Percentiles rank a stretch among this genome's conserved stretches.
Evolutionary conservation across 2,888 invertebrate species (phyloP).

Genomic region (Hyposoter didymator): DNA sequence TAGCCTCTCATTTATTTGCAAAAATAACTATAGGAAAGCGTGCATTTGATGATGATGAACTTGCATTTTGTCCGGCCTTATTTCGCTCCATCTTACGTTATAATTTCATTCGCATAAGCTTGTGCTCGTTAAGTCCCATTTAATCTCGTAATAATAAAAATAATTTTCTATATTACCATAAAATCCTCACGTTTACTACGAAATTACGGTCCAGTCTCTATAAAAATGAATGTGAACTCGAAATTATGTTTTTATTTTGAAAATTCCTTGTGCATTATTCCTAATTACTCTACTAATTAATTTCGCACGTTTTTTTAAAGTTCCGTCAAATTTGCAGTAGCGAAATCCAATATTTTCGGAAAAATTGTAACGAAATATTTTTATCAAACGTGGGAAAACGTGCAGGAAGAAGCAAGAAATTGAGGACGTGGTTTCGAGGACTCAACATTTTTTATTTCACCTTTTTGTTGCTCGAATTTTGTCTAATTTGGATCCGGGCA

Average conservation of each 20-base stretch:
- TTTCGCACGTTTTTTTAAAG: no score
- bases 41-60: slow-evolving; percentile 83
- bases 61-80: slow-evolving; percentile 67
- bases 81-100: slow-evolving; percentile 68
- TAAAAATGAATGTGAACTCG: neutral
- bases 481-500: neutral
- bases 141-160: slow-evolving; percentile 73
- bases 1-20: slow-evolving; percentile 3
- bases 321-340: no score
- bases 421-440: neutral
- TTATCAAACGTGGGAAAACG: neutral
- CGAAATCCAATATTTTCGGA: no score
- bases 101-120: slow-evolving; percentile 74
- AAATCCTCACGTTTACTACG: neutral
- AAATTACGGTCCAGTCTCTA: neutral
- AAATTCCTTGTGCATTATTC: neutral
- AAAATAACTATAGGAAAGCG: slow-evolving; percentile 59
- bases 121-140: slow-evolving; percentile 81
- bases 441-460: neutral
- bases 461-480: neutral
- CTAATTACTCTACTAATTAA: no score
- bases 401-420: neutral
- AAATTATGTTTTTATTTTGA: neutral
- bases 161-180: neutral
- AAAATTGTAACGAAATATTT: neutral